These are phyloP conservation scores for Chlorospingus flavigularis DNA, from an alignment of 2,797 vertebrate species.

Conservation along the genomic window DNA sequence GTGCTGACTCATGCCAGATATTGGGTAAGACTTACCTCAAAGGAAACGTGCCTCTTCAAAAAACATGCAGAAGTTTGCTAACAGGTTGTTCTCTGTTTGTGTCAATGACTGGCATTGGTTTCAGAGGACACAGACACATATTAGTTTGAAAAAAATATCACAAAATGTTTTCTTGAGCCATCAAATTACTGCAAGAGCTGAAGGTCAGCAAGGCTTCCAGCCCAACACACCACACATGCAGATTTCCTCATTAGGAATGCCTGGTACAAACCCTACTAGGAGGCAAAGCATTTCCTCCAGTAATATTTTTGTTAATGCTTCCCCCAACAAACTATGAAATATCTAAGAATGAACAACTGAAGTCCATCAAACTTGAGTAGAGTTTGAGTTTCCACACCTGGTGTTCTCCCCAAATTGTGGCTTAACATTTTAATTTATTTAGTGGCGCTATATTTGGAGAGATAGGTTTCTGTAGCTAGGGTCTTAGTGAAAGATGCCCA, in stretches of 20 bases:
- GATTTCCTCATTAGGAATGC: not conserved
- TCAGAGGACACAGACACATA: not conserved
- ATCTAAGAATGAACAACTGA: not conserved
- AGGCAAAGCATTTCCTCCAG: not conserved
- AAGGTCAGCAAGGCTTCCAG: not conserved
- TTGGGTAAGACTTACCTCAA: not conserved
- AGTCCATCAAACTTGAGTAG: not conserved
- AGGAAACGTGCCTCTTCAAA: not conserved
- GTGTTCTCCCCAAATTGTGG: not conserved
- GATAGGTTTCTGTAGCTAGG: not conserved
- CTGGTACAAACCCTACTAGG: not conserved
- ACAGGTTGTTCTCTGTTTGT: not conserved
- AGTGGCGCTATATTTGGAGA: not conserved
- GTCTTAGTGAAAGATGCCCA: not conserved
- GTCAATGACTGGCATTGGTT: not conserved
- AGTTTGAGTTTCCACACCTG: not conserved
- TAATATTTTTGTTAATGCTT: not conserved
- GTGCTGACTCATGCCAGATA: not conserved
- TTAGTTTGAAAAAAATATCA: not conserved
- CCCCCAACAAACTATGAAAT: not conserved
- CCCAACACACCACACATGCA: not conserved
- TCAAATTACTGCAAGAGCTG: not conserved
- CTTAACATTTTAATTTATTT: not conserved
- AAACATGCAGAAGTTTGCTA: not conserved
- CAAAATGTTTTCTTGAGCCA: not conserved